Base-by-base conservation (phyloP, 2,113 vertebrate species). In the Onychorhynchus coronatus region DNA sequence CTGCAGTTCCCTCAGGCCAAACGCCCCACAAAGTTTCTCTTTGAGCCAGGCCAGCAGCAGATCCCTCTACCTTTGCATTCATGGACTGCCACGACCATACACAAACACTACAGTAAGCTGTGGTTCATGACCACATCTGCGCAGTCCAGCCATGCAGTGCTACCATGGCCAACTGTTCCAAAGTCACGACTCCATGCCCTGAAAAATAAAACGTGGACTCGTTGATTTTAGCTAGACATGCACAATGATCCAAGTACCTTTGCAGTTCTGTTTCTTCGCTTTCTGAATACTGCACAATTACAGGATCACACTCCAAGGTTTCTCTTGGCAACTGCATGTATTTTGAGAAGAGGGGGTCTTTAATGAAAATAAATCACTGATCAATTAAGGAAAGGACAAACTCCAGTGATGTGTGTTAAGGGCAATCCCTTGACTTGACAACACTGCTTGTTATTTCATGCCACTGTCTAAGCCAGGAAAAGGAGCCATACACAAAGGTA, bases 31-130 rank as follows among this genome's bases (percentile, higher is more conserved):
- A 58, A 31, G 28, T 22, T 96, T 94, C 61, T 72, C 52, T 92
- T 18, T 55, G n/a, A 86, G 65, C 24, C 67, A 72, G 0, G 0
- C 9, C 42, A 83, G 41, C 58, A 79, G 52, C 19, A 77, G 23
- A 55, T 21, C 42, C 35, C 77, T 85, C 75, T 11, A 28, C n/a
- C 30, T 89, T 50, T 65, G 44, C 31, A 25, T 10, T 41, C 73
- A 41, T 55, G 49, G 24, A 62, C 10, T 70, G 33, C 33, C 78
- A 41, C 4, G 16, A 82, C 46, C 10, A 3, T 22, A 30, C 50
- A 61, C 0, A 0, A 81, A 42, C 2, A 7, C 41, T 44, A 25
- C 25, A 62, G 52, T n/a, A 55, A 81, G 20, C 2, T 61, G 22
- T 87, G 73, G 10, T 59, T 95, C 62, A 74, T 2, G 4, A 62